Evolutionary conservation across 1,140 invertebrate genomes (phyloP), one percentile per base, ranked within the genome.

Genomic region (Caerostris extrusa): DNA sequence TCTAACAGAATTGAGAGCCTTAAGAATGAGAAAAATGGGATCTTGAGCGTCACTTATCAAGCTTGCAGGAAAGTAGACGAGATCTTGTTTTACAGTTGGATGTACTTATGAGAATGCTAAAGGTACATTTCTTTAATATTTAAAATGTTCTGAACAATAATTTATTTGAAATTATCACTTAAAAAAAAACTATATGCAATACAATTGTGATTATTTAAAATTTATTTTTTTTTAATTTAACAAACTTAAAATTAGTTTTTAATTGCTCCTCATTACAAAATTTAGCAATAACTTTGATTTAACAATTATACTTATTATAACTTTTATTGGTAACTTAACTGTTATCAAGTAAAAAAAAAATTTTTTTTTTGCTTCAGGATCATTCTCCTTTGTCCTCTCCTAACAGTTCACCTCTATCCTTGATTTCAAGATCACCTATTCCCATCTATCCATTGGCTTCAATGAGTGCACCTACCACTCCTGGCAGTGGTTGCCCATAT

Each of bases 41-140:
- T 95, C 96, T 99, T 83, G 99, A 99, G 96, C 97, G 97, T 0
- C 98, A 99, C 95, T 97, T 99, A 95, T 97, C 97, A 19, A 97
- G 98, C 5, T 96, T 99, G 95, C 99, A 99, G 96, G 98, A 99
- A 96, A 99, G 98, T 5, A 96, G 98, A 90, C 97, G 98, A 85
- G 98, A 99, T 95, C 96, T 99, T 50, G 99, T 99, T 98, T 98
- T 98, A 61, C 99, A 99, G 96, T 96, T 99, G 55, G 99, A 99
- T 96, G 98, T 98, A 50, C 97, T 99, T 57, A 99, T 99, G 99
- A 98, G 98, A 96, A 98, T 99, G 97, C 96, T 99, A 50, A 99
- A 99, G 71, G 94, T 94, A 93, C 10, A 12, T 55, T 55, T 19
- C 7, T 58, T n/a, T 19, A 3, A 17, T 58, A 5, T 58, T 53